Evolutionary conservation across 1,140 invertebrate genomes (phyloP), one percentile per base, ranked within the genome.

Genomic region (Calosoma granatense): DNA sequence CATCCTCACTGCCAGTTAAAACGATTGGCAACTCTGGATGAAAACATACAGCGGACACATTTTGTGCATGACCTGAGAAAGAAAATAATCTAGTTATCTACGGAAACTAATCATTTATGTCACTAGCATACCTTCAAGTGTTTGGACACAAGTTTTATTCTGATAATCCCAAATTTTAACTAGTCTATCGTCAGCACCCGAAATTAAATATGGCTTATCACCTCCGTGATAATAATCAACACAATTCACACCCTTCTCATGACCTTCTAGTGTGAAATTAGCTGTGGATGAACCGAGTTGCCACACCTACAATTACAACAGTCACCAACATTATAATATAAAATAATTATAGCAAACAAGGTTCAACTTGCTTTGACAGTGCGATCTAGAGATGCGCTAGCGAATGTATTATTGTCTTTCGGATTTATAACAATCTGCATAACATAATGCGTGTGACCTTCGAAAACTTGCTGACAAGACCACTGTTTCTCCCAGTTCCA

Each of bases 101-200:
- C 83, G 19, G 14, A 51, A 52, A 54, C 2, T 80, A 79, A 39
- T 87, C 78, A 67, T 86, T 86, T 64, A 84, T 82, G 76, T 71
- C 86, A 88, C n/a, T n/a, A n/a, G n/a, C n/a, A n/a, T n/a, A n/a
- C 89, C 96, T 73, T 98, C 95, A 19, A 99, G 74, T 0, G 96
- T 99, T 70, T 99, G 96, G 0, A 99, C 97, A 74, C 97, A 99
- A 0, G 94, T 98, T 76, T 99, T 99, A 72, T 98, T 99, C 71
- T 98, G 90, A 72, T 99, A 99, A 71, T 99, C 97, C 97, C 97
- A 99, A 61, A 99, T 98, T 76, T 98, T 99, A 0, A 98, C 94
- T 1, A 93, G 78, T 43, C 91, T 83, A 72, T 99, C 97, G 73
- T 99, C 97, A 51, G 96, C 96, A 15, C 97, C 97, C 55, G 97